Evolutionary conservation across 2,888 invertebrate species (phyloP).

Genomic region (Mylabris sibirica): DNA sequence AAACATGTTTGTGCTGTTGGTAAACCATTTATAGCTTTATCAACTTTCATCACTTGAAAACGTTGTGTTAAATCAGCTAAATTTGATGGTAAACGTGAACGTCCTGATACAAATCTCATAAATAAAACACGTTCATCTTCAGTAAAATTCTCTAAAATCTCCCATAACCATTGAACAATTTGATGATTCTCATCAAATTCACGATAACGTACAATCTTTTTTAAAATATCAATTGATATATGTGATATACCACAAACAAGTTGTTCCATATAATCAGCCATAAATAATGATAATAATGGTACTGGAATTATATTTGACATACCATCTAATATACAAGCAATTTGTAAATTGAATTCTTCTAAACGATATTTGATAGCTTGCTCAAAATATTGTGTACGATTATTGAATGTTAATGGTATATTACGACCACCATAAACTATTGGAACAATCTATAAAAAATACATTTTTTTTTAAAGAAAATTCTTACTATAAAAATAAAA

Average conservation of each 20-base stretch:
- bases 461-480: no score
- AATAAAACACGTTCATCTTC: constrained; percentile 71
- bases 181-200: constrained; percentile 69
- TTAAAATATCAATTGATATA: constrained; percentile 67
- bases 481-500: no score
- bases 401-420: constrained; percentile 67
- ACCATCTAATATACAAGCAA: constrained; percentile 68
- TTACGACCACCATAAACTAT: constrained; percentile 69
- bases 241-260: constrained; percentile 70
- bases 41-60: constrained; percentile 70
- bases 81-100: constrained; percentile 70
- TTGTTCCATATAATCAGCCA: constrained; percentile 68
- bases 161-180: constrained; percentile 71
- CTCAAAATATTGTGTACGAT: constrained; percentile 68
- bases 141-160: constrained; percentile 68
- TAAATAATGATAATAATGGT: constrained; percentile 68
- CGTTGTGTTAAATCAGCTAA: constrained; percentile 71
- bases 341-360: constrained; percentile 70
- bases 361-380: constrained; percentile 67
- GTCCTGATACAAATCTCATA: constrained; percentile 72
- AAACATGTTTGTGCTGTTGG: constrained; percentile 72
- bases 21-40: constrained; percentile 66
- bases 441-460: constrained; percentile 62
- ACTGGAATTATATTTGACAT: constrained; percentile 72
- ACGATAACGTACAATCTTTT: constrained; percentile 71